Conservation (phyloP, 2,113 vertebrate species). For the Carollia perspicillata region DNA sequence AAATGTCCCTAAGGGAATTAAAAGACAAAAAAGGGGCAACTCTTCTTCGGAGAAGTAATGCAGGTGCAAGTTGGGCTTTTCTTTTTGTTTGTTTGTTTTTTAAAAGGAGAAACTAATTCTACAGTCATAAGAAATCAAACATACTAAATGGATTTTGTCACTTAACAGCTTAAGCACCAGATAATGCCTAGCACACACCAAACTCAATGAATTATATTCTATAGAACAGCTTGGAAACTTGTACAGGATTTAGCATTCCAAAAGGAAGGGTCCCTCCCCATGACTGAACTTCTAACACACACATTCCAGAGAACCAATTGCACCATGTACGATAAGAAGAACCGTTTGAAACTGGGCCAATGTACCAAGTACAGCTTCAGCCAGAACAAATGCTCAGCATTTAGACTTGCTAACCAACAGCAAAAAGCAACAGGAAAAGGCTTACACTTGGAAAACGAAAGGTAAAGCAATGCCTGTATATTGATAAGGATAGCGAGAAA, state of each 20-base stretch:
- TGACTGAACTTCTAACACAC: constrained; percentile 23
- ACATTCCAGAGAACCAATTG: constrained; percentile 48
- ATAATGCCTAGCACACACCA: neutral
- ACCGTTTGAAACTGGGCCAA: constrained; percentile 36
- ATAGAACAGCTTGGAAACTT: neutral
- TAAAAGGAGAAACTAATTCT: neutral
- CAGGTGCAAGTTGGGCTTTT: neutral
- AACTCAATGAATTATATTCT: neutral
- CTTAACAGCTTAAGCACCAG: neutral
- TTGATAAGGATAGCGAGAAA: constrained; percentile 33
- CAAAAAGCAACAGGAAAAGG: constrained; percentile 58
- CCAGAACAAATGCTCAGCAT: constrained; percentile 24
- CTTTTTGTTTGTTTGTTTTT: neutral
- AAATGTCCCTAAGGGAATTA: neutral
- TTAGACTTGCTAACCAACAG: constrained; percentile 20
- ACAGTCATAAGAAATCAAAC: neutral
- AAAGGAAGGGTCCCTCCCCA: constrained; percentile 44
- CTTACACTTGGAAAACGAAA: constrained; percentile 52
- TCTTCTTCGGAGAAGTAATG: neutral
- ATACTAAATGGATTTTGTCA: neutral
- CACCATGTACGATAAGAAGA: neutral
- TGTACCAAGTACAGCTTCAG: neutral
- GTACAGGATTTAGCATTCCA: neutral
- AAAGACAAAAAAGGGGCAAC: neutral
- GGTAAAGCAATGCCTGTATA: constrained; percentile 45